These are phyloP conservation scores for Hassar affinis DNA, from an alignment of 2,113 vertebrate species.

Conservation along the genomic window DNA sequence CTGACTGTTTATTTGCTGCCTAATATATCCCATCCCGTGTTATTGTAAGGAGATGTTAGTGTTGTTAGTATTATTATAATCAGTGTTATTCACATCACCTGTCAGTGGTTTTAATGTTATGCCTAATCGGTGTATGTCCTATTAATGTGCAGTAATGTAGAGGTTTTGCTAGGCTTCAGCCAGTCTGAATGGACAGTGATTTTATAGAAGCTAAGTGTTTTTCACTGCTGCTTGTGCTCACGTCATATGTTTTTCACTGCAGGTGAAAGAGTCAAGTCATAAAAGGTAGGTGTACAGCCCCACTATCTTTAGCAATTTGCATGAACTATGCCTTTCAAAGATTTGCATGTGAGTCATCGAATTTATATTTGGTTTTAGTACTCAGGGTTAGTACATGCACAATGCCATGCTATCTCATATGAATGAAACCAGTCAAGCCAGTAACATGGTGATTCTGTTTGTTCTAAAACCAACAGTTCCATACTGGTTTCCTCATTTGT, in stretches of 20 bases:
- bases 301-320: constrained; percentile 49
- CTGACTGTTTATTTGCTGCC: too few species aligned
- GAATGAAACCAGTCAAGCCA: neutral
- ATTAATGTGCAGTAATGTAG: neutral
- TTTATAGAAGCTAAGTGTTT: neutral
- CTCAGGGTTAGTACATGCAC: neutral
- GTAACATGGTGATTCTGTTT: neutral
- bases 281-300: constrained; percentile 63
- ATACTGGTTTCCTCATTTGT: neutral
- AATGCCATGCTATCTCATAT: neutral
- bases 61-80: too few species aligned
- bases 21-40: too few species aligned
- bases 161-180: neutral
- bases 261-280: constrained; percentile 63
- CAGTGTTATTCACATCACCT: too few species aligned
- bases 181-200: neutral
- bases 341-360: constrained; percentile 54
- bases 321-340: constrained; percentile 34
- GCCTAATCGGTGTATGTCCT: neutral
- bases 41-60: too few species aligned
- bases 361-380: neutral
- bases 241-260: constrained; percentile 52
- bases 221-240: constrained; percentile 19
- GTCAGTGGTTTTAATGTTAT: too few species aligned
- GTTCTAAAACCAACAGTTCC: constrained; percentile 18